Conservation (phyloP, 2,797 vertebrate species). For the Aulostomus chinensis region DNA sequence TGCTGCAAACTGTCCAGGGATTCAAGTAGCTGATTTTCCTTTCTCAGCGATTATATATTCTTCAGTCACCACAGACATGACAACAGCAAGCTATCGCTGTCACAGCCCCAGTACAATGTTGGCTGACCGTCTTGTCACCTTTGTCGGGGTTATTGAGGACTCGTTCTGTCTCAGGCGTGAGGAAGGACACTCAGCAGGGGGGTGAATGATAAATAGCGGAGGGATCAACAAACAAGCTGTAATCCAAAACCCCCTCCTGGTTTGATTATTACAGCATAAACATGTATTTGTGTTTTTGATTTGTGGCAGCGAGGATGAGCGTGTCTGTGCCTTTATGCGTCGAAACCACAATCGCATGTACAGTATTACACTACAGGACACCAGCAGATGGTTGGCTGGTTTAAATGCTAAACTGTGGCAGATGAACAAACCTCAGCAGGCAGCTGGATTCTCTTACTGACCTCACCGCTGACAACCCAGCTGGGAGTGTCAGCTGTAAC, state of each 20-base stretch:
- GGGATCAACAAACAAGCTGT: constrained; percentile 22
- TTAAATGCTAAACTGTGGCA: constrained; percentile 48
- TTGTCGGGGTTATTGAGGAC: constrained; percentile 11
- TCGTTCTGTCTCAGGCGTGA: constrained; percentile 11
- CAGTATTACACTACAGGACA: constrained; percentile 35
- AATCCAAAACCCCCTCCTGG: constrained; percentile 22
- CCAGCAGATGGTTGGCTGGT: constrained; percentile 63
- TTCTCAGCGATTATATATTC: too few relatives aligned
- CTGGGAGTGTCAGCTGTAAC: constrained; percentile 76
- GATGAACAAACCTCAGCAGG: constrained; percentile 57
- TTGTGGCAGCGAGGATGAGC: constrained; percentile 6
- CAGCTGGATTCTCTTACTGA: constrained; percentile 75
- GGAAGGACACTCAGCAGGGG: constrained; percentile 11
- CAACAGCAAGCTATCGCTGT: neutral
- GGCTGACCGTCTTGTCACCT: constrained; percentile 31
- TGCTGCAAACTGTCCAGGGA: too few relatives aligned
- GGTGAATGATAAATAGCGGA: constrained; percentile 20
- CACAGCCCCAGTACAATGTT: neutral
- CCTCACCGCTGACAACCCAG: constrained; percentile 70
- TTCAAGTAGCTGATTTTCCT: too few relatives aligned
- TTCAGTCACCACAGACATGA: neutral
- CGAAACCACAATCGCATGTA: constrained; percentile 20
- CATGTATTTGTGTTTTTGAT: constrained; percentile 34
- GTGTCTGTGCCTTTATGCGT: constrained; percentile 6
- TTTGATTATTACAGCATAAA: constrained; percentile 41